These are phyloP conservation scores for Littorina saxatilis DNA, from an alignment of 1,140 invertebrate genomes.

Conservation along the genomic window DNA sequence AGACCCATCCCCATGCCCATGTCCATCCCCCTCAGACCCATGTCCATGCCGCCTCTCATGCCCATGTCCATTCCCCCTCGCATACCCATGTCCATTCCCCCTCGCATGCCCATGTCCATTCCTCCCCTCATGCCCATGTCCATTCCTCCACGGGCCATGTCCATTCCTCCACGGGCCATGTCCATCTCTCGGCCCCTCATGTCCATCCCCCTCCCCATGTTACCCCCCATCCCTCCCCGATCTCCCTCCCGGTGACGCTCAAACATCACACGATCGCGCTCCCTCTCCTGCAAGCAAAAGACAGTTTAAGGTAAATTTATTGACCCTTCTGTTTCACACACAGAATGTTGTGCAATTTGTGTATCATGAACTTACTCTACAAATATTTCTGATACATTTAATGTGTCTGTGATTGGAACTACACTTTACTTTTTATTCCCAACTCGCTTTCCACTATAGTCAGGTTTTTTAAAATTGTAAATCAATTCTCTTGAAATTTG, in stretches of 20 bases:
- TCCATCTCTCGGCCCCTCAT: conserved; percentile 16
- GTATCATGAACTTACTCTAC: no score
- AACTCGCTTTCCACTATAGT: no score
- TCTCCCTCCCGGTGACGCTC: conserved; percentile 22
- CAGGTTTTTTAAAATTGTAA: no score
- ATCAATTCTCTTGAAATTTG: no score
- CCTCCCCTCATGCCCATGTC: conserved; percentile 56
- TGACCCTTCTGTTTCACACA: no score
- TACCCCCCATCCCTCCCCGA: conserved; percentile 20
- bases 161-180: neutral
- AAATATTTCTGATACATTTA: no score
- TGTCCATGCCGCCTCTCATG: conserved; percentile 48
- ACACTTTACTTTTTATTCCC: no score
- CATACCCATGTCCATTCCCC: conserved; percentile 24
- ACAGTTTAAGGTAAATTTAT: neutral
- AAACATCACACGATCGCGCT: conserved; percentile 24
- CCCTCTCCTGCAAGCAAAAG: conserved; percentile 25
- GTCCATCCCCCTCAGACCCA: conserved; percentile 33
- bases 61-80: conserved; percentile 23
- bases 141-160: conserved; percentile 11
- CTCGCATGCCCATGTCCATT: conserved; percentile 54
- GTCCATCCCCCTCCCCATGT: conserved; percentile 30
- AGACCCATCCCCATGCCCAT: conserved; percentile 45
- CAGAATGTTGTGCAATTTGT: no score
- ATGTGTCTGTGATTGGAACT: no score